Conservation (phyloP, 2,113 vertebrate species). For the Taxidea taxus region DNA sequence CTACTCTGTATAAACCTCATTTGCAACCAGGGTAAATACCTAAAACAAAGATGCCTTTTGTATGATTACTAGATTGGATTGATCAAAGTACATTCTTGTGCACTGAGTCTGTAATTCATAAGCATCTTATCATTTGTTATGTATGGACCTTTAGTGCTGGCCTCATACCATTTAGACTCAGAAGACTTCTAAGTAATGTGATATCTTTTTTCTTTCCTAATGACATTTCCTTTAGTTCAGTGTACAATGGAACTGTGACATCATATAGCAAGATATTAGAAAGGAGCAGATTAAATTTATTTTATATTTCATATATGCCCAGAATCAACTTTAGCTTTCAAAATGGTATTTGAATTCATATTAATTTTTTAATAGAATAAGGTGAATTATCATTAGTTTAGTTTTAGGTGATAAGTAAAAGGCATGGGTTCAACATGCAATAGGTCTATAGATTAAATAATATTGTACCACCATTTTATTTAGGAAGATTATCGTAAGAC, state of each 20-base stretch:
- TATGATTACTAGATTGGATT: not conserved
- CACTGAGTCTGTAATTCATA: not conserved
- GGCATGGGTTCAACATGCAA: not conserved
- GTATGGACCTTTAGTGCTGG: not conserved
- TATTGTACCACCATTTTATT: not conserved
- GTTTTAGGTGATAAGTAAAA: not conserved
- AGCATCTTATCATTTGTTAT: not conserved
- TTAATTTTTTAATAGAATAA: not conserved
- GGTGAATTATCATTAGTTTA: not conserved
- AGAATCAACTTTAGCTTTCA: not conserved
- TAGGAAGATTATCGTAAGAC: not conserved
- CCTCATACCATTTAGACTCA: not conserved
- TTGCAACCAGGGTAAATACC: not conserved
- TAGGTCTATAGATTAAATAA: not conserved
- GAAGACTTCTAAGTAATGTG: not conserved
- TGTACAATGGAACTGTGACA: not conserved
- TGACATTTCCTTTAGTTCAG: not conserved
- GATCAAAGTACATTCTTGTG: not conserved
- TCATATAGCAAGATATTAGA: not conserved
- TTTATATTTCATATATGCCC: not conserved
- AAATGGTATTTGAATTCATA: not conserved
- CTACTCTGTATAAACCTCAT: not conserved
- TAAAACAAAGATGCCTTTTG: not conserved
- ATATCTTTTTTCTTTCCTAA: not conserved
- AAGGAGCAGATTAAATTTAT: not conserved